Evolutionary conservation across 2,888 invertebrate genomes (phyloP).

Genomic region (Archaeoteleia sp.): DNA sequence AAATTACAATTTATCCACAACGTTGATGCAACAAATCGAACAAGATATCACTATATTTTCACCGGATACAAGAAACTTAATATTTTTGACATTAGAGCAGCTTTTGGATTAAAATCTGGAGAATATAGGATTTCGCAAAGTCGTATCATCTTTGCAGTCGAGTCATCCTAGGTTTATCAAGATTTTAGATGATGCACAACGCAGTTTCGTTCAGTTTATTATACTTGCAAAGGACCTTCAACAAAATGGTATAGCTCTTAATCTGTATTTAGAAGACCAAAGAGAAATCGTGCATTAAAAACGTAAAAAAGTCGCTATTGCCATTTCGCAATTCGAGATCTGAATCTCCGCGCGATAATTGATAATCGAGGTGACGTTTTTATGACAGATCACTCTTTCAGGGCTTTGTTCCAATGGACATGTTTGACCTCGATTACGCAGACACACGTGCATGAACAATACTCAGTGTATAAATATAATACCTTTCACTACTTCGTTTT

Average conservation of each 20-base stretch:
- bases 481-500: conserved; percentile 51
- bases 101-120: conserved; percentile 39
- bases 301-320: conserved; percentile 8
- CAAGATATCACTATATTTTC: no score
- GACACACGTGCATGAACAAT: conserved; percentile 57
- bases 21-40: no score
- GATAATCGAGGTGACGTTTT: conserved; percentile 28
- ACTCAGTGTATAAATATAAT: conserved; percentile 48
- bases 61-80: no score
- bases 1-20: no score
- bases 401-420: conserved; percentile 44
- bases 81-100: no score
- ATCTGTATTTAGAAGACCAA: not conserved
- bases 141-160: conserved; percentile 25
- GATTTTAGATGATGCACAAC: conserved; percentile 24
- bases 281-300: not conserved
- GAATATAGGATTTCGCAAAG: conserved; percentile 39
- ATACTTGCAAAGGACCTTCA: conserved; percentile 15
- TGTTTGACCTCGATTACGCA: conserved; percentile 59
- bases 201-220: conserved; percentile 36
- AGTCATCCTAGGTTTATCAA: conserved; percentile 23
- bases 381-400: conserved; percentile 38
- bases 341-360: conserved; percentile 25
- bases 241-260: conserved; percentile 6
- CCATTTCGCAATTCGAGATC: conserved; percentile 25